phyloP scores from a whole-genome alignment of 2,113 vertebrate genomes.

The Donacobius atricapilla region DNA sequence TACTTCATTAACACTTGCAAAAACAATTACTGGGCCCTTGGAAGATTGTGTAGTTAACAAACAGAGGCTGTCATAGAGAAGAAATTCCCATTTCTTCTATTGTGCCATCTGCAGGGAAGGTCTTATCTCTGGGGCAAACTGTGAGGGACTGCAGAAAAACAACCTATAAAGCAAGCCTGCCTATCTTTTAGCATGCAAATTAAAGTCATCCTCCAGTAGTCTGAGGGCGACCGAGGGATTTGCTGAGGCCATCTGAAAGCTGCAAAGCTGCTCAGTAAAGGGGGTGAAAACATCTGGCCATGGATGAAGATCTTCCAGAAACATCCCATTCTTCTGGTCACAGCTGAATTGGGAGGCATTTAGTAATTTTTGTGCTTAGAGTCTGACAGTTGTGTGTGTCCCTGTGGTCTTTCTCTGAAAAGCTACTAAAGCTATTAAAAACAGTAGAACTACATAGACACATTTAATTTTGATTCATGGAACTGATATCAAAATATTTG shows the following conservation, averaged over 20 bases:
- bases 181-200: conserved; percentile 84
- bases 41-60: conserved; percentile 49
- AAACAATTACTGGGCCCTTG: conserved; percentile 7
- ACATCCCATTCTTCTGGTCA: background rate
- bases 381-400: background rate
- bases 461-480: background rate
- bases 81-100: conserved; percentile 56
- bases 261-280: conserved; percentile 49
- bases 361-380: background rate
- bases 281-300: conserved; percentile 63
- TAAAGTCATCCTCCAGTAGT: conserved; percentile 77
- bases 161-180: conserved; percentile 74
- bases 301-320: conserved; percentile 75
- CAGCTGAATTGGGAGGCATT: conserved; percentile 13
- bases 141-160: conserved; percentile 25
- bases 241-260: conserved; percentile 67
- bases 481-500: conserved; percentile 18
- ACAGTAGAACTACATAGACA: background rate
- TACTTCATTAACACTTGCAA: conserved; percentile 32
- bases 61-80: conserved; percentile 44
- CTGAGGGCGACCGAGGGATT: conserved; percentile 74
- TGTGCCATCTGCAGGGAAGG: conserved; percentile 39
- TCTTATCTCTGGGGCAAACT: conserved; percentile 44
- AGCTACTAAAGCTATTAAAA: background rate
- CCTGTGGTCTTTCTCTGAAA: background rate